These are phyloP conservation scores for Hypotaenidia okinawae DNA, from an alignment of 2,797 vertebrate species.

Conservation along the genomic window DNA sequence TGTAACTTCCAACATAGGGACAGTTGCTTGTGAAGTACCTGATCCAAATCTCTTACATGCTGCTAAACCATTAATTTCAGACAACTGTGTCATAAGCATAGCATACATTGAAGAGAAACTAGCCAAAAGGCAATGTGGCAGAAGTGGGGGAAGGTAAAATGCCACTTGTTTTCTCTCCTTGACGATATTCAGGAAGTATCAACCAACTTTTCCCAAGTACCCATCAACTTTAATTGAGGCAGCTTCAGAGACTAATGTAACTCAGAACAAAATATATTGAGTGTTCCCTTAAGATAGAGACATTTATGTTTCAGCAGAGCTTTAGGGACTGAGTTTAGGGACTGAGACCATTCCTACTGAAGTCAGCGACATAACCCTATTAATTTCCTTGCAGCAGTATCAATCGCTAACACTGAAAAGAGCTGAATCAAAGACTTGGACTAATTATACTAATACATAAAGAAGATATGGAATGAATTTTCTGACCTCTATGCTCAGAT, in stretches of 20 bases:
- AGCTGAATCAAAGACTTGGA: neutral
- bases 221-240: neutral
- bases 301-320: slow-evolving; percentile 9
- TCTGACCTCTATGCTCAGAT: neutral
- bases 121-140: neutral
- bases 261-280: slow-evolving; percentile 43
- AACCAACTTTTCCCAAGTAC: neutral
- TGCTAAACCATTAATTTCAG: neutral
- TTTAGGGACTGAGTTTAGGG: neutral
- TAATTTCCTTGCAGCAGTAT: slow-evolving; percentile 3
- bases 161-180: neutral
- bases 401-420: neutral
- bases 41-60: neutral
- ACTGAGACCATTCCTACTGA: neutral
- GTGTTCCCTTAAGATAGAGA: slow-evolving; percentile 48
- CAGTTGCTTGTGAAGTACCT: neutral
- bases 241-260: neutral
- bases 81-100: neutral
- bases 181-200: neutral
- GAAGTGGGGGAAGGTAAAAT: neutral
- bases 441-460: neutral
- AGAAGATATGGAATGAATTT: neutral
- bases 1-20: neutral
- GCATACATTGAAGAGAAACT: neutral
- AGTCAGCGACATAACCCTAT: neutral